phyloP scores from a whole-genome alignment of 2,888 invertebrate genomes.

The Blastobasis lacticolella region DNA sequence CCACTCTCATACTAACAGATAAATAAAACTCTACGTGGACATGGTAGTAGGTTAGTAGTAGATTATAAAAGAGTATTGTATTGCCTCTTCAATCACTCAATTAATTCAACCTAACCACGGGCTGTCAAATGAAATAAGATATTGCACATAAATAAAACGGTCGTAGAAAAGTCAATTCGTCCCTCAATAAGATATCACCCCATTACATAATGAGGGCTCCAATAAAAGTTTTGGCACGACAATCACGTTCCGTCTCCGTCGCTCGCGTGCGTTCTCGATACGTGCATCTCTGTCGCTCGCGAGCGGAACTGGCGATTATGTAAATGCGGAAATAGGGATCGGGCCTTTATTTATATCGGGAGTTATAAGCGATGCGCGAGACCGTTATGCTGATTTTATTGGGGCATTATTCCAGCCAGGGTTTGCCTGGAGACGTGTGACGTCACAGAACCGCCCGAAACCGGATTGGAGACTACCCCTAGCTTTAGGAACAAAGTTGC shows the following conservation, averaged over 20 bases:
- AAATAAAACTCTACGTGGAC: no score
- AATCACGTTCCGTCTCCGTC: conserved; percentile 17
- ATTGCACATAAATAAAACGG: no score
- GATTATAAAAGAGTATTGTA: no score
- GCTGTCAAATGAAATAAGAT: no score
- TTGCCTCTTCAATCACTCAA: no score
- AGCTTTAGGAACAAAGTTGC: no score
- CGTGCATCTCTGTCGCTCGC: neutral
- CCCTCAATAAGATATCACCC: conserved; percentile 2
- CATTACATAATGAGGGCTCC: conserved; percentile 43
- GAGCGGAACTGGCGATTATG: conserved; percentile 37
- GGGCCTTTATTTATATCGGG: conserved; percentile 61
- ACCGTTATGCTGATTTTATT: conserved; percentile 53
- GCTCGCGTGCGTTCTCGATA: conserved; percentile 16
- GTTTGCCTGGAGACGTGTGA: neutral
- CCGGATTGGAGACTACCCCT: no score
- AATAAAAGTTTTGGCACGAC: conserved; percentile 42
- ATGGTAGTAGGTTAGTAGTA: no score
- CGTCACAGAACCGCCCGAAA: no score
- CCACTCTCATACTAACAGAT: no score
- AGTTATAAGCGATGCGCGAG: conserved; percentile 53
- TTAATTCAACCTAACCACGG: no score
- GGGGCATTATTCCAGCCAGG: neutral
- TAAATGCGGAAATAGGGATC: conserved; percentile 66
- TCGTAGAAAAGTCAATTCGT: no score